These are phyloP conservation scores for Tinamus major DNA, from an alignment of 2,797 vertebrate species.

Conservation along the genomic window DNA sequence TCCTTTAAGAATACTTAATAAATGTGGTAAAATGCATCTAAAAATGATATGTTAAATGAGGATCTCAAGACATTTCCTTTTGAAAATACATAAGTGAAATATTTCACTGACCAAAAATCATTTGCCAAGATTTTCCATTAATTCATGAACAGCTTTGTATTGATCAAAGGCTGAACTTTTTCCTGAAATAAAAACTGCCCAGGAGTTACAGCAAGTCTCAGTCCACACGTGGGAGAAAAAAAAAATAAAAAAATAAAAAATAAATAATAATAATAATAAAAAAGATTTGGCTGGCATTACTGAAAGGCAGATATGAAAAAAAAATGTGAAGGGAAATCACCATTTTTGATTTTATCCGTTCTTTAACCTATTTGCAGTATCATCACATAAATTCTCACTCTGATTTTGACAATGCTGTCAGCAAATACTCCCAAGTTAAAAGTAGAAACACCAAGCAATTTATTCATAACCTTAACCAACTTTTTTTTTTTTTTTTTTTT, in stretches of 20 bases:
- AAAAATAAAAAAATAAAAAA: background rate
- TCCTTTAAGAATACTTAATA: background rate
- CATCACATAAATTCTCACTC: conserved; percentile 8
- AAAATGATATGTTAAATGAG: background rate
- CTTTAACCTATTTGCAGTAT: conserved; percentile 1
- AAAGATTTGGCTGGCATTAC: background rate
- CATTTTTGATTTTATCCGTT: conserved; percentile 16
- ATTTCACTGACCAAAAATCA: background rate
- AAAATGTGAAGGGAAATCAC: background rate
- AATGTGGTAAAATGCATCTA: background rate
- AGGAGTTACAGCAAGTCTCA: background rate
- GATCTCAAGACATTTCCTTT: background rate
- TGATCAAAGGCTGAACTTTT: background rate
- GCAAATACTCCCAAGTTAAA: conserved; percentile 33
- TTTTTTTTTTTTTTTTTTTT: background rate
- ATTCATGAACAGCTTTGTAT: background rate
- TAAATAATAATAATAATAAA: too few relatives aligned
- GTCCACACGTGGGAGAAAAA: background rate
- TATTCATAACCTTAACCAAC: conserved; percentile 4
- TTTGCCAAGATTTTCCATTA: background rate
- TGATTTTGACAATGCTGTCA: conserved; percentile 21
- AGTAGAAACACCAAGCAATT: conserved; percentile 24
- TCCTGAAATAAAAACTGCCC: conserved; percentile 28
- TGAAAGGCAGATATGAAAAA: conserved; percentile 3
- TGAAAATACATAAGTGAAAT: background rate